Evolutionary conservation across 1,140 invertebrate genomes (phyloP).

Genomic region (Arctopsyche grandis): DNA sequence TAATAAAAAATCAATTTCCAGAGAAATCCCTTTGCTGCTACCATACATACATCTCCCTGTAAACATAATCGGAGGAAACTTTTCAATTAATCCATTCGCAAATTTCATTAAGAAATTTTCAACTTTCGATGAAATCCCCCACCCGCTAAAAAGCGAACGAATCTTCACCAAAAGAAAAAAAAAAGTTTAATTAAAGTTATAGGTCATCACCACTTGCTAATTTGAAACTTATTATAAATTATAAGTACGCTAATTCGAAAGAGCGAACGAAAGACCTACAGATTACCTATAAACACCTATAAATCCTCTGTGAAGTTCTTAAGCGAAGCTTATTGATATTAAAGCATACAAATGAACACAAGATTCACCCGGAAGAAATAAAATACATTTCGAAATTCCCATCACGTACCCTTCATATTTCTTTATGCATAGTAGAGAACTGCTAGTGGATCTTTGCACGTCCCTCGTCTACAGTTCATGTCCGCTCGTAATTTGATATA

Average conservation of each 20-base stretch:
- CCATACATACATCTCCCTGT: not conserved
- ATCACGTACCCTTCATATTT: too few relatives aligned
- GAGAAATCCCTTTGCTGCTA: not conserved
- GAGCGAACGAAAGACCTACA: too few relatives aligned
- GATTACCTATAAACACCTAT: too few relatives aligned
- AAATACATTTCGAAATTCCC: too few relatives aligned
- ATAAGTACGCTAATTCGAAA: not conserved
- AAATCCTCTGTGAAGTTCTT: too few relatives aligned
- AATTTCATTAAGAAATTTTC: constrained; percentile 17
- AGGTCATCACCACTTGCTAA: not conserved
- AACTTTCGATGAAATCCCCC: not conserved
- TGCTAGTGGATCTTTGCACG: too few relatives aligned
- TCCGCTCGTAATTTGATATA: too few relatives aligned
- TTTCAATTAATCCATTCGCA: constrained; percentile 16
- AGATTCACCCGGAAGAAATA: too few relatives aligned
- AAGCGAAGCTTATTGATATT: too few relatives aligned
- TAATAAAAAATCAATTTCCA: not conserved
- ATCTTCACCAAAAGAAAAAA: not conserved
- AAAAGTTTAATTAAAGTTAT: constrained; percentile 1
- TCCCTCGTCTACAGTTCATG: too few relatives aligned
- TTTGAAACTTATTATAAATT: not conserved
- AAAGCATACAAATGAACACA: too few relatives aligned
- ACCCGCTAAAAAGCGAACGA: not conserved
- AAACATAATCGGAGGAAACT: not conserved
- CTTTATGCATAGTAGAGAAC: too few relatives aligned